Evolutionary conservation across 1,140 invertebrate genomes (phyloP).

Genomic region (Drosophila sp.): DNA sequence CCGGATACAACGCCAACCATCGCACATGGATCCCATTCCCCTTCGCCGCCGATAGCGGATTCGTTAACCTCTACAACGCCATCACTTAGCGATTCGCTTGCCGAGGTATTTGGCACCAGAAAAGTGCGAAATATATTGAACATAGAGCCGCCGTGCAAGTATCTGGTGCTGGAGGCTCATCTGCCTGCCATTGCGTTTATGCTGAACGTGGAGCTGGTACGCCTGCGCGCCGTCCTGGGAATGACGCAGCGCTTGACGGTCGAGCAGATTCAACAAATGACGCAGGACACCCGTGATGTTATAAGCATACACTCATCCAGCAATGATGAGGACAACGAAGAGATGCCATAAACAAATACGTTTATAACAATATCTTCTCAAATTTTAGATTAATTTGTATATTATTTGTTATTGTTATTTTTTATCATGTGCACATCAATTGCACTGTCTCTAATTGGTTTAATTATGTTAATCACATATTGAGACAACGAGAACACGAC

Average conservation of each 20-base stretch:
- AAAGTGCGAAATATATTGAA: conserved; percentile 41
- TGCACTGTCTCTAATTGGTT: conserved; percentile 17
- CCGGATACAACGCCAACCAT: conserved; percentile 1
- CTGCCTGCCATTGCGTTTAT: conserved; percentile 60
- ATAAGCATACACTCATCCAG: conserved; percentile 19
- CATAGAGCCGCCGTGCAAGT: conserved; percentile 42
- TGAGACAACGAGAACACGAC: background rate
- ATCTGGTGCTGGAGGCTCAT: conserved; percentile 52
- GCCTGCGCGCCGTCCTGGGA: conserved; percentile 48
- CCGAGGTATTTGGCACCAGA: conserved; percentile 64
- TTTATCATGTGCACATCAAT: conserved; percentile 17
- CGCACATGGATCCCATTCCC: background rate
- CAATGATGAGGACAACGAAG: background rate
- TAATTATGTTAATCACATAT: conserved; percentile 18
- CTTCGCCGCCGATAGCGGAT: conserved; percentile 9
- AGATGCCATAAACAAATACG: background rate
- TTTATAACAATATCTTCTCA: conserved; percentile 16
- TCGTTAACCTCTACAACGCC: conserved; percentile 41
- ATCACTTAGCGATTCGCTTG: conserved; percentile 62
- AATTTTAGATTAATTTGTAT: conserved; percentile 47
- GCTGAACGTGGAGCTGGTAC: conserved; percentile 51
- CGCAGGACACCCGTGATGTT: background rate
- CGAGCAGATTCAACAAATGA: conserved; percentile 43
- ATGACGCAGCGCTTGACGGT: conserved; percentile 45
- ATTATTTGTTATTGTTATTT: conserved; percentile 38